Conservation (phyloP, 1,140 invertebrate species). For the Drosophila arawakana region DNA sequence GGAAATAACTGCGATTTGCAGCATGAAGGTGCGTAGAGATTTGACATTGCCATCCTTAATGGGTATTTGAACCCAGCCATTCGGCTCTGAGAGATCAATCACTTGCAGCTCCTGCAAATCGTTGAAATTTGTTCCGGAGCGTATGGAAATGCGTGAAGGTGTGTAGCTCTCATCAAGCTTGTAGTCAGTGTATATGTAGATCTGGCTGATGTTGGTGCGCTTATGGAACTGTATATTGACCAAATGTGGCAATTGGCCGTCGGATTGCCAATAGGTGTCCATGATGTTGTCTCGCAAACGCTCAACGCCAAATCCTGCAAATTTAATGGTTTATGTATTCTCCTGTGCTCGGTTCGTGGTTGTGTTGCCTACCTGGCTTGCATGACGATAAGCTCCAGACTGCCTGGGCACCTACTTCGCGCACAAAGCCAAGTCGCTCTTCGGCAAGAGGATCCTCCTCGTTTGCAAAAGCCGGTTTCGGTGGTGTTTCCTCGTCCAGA, state of each 20-base stretch:
- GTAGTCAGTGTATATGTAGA: conserved; percentile 99
- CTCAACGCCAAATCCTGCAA: conserved; percentile 97
- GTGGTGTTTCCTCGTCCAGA: conserved; percentile 59
- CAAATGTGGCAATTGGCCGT: conserved; percentile 98
- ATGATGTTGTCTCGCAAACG: conserved; percentile 97
- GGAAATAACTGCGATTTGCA: conserved; percentile 98
- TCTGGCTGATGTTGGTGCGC: conserved; percentile 97
- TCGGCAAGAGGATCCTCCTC: conserved; percentile 87
- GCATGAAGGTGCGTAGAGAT: conserved; percentile 97
- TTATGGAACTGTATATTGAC: conserved; percentile 99
- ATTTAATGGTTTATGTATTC: neutral
- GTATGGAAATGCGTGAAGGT: conserved; percentile 96
- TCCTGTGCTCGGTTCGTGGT: neutral
- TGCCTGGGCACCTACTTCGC: conserved; percentile 97
- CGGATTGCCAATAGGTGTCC: conserved; percentile 99
- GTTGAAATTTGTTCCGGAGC: conserved; percentile 98
- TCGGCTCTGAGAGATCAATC: conserved; percentile 96
- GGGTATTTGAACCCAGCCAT: conserved; percentile 96
- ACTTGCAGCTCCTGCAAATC: conserved; percentile 99
- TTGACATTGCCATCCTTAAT: conserved; percentile 95
- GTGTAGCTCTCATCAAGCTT: conserved; percentile 99
- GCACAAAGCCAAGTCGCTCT: conserved; percentile 90
- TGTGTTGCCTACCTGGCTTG: conserved; percentile 92
- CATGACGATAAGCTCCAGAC: conserved; percentile 99
- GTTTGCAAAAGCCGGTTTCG: conserved; percentile 48